Percentiles rank a stretch among this genome's conserved stretches.
These are phyloP conservation scores for Hydrolagus colliei DNA, from an alignment of 2,797 vertebrate species.

Conservation along the genomic window DNA sequence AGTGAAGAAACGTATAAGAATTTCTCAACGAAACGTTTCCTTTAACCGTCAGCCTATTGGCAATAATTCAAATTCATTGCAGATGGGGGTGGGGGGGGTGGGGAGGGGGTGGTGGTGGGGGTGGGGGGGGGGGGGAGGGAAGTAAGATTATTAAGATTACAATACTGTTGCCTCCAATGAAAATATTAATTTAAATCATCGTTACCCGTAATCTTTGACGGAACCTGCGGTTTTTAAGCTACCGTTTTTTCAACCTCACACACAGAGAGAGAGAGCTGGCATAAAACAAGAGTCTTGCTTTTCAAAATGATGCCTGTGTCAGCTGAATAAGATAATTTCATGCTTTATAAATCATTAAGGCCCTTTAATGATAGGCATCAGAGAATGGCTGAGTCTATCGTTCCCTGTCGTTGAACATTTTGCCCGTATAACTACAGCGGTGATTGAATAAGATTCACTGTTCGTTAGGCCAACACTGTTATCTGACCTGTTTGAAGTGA, in stretches of 20 bases:
- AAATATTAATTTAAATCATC: neutral
- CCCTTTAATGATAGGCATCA: constrained; percentile 31
- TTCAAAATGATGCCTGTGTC: constrained; percentile 32
- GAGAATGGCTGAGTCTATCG: constrained; percentile 37
- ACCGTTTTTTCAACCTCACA: neutral
- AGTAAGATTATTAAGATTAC: too few species aligned
- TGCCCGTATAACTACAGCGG: constrained; percentile 39
- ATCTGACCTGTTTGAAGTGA: constrained; percentile 38
- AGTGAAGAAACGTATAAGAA: too few species aligned
- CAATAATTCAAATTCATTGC: too few species aligned
- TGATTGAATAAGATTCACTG: constrained; percentile 39
- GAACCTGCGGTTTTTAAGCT: neutral
- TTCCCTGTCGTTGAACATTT: constrained; percentile 46
- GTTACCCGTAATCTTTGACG: neutral
- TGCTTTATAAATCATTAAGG: constrained; percentile 31
- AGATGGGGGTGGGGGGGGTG: too few species aligned
- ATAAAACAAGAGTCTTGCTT: neutral
- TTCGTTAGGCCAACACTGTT: constrained; percentile 37
- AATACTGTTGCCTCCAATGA: too few species aligned
- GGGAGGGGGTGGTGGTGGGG: too few species aligned
- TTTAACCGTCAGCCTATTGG: too few species aligned
- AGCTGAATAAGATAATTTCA: constrained; percentile 22
- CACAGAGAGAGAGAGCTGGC: neutral
- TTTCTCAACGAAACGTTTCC: too few species aligned
- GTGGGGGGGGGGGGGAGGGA: too few species aligned